A percentile compares a stretch with the other conserved stretches of the same genome.
Evolutionary conservation across 2,797 vertebrate species (phyloP).

Genomic region (Phoxinus dragarum): DNA sequence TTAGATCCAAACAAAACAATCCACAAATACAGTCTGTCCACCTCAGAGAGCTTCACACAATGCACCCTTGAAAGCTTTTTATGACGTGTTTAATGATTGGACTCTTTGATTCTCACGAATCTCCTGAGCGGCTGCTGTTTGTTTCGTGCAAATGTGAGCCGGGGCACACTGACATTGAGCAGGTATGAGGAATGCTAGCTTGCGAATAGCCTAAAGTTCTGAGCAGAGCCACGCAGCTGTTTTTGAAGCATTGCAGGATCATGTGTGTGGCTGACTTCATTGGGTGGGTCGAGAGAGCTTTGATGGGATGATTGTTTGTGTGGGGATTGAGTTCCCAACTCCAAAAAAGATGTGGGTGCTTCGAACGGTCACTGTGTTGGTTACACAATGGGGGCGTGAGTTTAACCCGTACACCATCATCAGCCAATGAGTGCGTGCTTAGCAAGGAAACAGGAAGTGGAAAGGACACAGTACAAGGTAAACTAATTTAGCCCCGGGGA

Average conservation of each 20-base stretch:
- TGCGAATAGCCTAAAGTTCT: conserved; percentile 54
- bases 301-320: conserved; percentile 56
- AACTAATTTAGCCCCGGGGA: background rate
- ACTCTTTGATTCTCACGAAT: background rate
- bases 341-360: conserved; percentile 55
- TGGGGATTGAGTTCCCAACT: conserved; percentile 68
- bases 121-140: background rate
- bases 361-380: conserved; percentile 51
- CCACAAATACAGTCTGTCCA: background rate
- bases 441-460: background rate
- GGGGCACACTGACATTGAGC: conserved; percentile 60
- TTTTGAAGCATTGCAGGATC: conserved; percentile 48
- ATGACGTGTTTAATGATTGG: background rate
- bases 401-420: too few relatives aligned
- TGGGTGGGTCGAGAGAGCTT: conserved; percentile 50
- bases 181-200: conserved; percentile 51
- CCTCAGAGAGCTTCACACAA: background rate
- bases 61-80: background rate
- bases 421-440: conserved; percentile 5
- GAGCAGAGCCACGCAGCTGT: conserved; percentile 70
- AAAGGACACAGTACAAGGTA: conserved; percentile 6
- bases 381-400: conserved; percentile 25
- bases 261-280: conserved; percentile 23
- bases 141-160: conserved; percentile 10
- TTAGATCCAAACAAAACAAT: conserved; percentile 35